Evolutionary conservation across 2,888 invertebrate genomes (phyloP), one percentile per base, ranked within the genome.

Genomic region (Nemurella pictetii): DNA sequence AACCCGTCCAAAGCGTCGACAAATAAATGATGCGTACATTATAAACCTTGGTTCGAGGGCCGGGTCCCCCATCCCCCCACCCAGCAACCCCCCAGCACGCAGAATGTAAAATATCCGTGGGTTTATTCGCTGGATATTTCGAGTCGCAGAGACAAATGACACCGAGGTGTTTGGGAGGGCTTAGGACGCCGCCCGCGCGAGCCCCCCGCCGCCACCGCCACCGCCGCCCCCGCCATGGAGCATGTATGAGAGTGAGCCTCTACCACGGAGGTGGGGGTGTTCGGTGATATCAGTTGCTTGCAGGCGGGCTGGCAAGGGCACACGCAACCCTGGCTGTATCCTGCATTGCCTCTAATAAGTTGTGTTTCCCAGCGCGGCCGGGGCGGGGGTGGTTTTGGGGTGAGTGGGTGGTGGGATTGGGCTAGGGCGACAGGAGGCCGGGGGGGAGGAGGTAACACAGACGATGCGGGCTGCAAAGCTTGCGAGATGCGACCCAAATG

Each of bases 81-180:
- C 78, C 30, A 15, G 29, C 28, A 1, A 78, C 2, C 28, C 78
- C 75, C 27, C 12, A 5, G 9, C 78, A 29, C 78, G 78, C n/a
- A 78, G 20, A 78, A 78, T 78, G 78, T 78, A 78, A 78, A 78
- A 78, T 78, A 78, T 78, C 78, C 78, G n/a, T 29, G 78, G 30
- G 29, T 30, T 78, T 78, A 78, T 30, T 78, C 30, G 78, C 12
- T 29, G 28, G 78, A n/a, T 81, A 36, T 36, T 36, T 26, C 72
- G 72, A 27, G 78, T 25, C 82, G 27, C 5, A 27, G 72, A 72
- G 82, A 72, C 72, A 72, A 72, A 82, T 82, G 82, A 72, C 55
- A 28, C 30, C 82, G 82, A 55, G 81, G 72, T 82, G 72, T 26
- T 72, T 72, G 72, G 72, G 82, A n/a, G n/a, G 82, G 82, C 82